phyloP scores from a whole-genome alignment of 2,888 invertebrate species.

The Glyphotaelius pellucidus region DNA sequence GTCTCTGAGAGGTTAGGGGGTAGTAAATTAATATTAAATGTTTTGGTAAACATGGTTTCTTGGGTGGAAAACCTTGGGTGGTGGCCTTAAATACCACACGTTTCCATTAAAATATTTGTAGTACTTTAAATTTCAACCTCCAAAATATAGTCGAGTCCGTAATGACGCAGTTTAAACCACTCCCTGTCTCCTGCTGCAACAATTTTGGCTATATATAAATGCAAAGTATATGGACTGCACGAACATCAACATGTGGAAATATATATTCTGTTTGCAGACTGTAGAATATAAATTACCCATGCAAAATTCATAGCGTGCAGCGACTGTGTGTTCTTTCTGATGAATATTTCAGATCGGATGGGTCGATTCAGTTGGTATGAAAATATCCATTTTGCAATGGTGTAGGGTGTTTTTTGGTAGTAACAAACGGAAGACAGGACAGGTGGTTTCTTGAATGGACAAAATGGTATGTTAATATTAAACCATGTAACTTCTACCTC shows the following conservation, averaged over 20 bases:
- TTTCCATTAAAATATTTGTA: neutral
- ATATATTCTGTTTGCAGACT: neutral
- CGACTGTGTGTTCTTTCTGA: neutral
- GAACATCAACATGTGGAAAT: neutral
- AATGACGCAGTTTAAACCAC: neutral
- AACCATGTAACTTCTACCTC: neutral
- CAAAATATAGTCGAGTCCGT: neutral
- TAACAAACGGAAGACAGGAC: neutral
- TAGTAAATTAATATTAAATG: no score
- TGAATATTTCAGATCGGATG: constrained; percentile 23
- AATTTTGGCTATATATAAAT: neutral
- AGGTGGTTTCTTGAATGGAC: neutral
- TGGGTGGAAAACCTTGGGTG: no score
- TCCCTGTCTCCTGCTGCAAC: neutral
- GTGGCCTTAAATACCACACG: no score
- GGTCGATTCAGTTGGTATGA: neutral
- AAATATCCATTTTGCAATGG: neutral
- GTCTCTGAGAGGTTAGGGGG: no score
- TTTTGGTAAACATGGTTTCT: no score
- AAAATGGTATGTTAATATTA: neutral
- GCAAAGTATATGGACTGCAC: neutral
- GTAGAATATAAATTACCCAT: neutral
- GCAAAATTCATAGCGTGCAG: constrained; percentile 6
- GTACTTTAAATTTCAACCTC: neutral
- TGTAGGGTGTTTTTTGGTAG: neutral